Conservation (phyloP, 1,140 invertebrate genomes). For the Plutomurus gul region DNA sequence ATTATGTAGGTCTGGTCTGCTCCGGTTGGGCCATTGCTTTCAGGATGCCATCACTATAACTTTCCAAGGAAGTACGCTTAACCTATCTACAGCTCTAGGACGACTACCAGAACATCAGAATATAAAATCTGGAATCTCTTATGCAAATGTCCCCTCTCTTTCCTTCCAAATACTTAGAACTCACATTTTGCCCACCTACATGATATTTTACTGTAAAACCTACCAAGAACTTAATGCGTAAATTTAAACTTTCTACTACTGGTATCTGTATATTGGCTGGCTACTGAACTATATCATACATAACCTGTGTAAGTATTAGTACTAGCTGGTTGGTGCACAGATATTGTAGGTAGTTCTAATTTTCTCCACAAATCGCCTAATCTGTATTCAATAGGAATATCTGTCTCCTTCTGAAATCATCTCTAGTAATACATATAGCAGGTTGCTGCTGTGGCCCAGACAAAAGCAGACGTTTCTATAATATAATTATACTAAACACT, state of each 20-base stretch:
- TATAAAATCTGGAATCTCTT: not conserved
- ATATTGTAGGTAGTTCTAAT: not conserved
- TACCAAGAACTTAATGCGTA: too few species aligned
- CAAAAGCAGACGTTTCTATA: too few species aligned
- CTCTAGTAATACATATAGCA: too few species aligned
- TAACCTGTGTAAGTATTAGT: not conserved
- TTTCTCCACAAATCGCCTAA: slow-evolving; percentile 31
- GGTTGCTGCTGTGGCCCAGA: too few species aligned
- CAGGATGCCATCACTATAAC: not conserved
- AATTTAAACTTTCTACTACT: too few species aligned
- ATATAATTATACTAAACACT: too few species aligned
- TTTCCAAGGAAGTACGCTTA: not conserved
- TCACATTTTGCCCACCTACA: too few species aligned
- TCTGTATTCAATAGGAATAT: slow-evolving; percentile 44
- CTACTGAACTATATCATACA: not conserved
- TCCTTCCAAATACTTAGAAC: too few species aligned
- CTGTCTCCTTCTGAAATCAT: slow-evolving; percentile 18
- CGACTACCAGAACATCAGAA: too few species aligned
- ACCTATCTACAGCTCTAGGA: not conserved
- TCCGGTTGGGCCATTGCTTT: not conserved
- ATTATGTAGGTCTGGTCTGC: not conserved
- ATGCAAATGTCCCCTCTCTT: not conserved
- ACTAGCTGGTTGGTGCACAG: too few species aligned
- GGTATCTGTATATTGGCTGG: too few species aligned
- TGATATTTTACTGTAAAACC: too few species aligned